These are phyloP conservation scores for Pararge aegeria DNA, from an alignment of 1,140 invertebrate genomes.

Conservation along the genomic window DNA sequence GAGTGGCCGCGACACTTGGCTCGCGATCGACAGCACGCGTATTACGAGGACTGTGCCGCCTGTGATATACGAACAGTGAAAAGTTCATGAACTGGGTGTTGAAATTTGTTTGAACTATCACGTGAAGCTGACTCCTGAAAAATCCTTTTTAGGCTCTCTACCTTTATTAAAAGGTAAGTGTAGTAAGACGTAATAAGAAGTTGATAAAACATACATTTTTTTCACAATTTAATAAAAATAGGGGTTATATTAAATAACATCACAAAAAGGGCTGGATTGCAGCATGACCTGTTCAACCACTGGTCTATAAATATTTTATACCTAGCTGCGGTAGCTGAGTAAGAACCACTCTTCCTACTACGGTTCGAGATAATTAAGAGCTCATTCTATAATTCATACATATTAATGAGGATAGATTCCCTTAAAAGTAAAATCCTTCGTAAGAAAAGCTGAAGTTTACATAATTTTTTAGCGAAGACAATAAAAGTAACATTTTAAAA, in stretches of 20 bases:
- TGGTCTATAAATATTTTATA: constrained; percentile 69
- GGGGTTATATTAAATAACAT: background rate
- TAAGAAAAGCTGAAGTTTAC: background rate
- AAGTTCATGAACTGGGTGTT: constrained; percentile 77
- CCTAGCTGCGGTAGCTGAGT: constrained; percentile 34
- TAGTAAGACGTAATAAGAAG: background rate
- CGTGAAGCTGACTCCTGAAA: constrained; percentile 41
- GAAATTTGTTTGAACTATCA: constrained; percentile 72
- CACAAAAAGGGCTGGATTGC: constrained; percentile 1
- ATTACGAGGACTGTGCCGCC: constrained; percentile 67
- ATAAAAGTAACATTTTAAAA: background rate
- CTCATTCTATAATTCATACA: constrained; percentile 21
- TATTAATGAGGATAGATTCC: constrained; percentile 8
- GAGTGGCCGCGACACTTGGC: constrained; percentile 73
- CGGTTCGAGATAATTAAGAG: constrained; percentile 44
- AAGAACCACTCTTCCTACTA: constrained; percentile 34
- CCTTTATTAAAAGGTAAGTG: constrained; percentile 39
- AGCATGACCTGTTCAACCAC: constrained; percentile 55
- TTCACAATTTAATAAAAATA: background rate
- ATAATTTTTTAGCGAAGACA: too few species aligned
- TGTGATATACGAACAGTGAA: constrained; percentile 76
- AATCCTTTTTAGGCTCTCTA: constrained; percentile 25
- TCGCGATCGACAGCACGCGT: constrained; percentile 59
- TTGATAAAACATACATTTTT: background rate
- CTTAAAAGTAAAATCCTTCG: background rate